Percentiles rank a stretch among this genome's conserved stretches.
phyloP scores from a whole-genome alignment of 2,888 invertebrate species.

The Hydraecia micacea region DNA sequence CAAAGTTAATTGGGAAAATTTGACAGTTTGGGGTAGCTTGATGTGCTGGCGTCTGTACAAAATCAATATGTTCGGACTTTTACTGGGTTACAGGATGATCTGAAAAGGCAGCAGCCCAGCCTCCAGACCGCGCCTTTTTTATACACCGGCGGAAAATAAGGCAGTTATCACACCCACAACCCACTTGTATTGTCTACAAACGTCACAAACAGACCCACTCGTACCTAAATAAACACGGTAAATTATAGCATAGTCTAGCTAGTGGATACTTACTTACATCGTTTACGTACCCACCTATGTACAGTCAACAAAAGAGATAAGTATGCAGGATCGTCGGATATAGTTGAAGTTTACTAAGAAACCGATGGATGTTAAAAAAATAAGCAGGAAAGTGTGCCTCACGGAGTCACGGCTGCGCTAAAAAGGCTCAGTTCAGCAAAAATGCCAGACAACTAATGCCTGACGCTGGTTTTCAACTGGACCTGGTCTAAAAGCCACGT shows the following conservation, averaged over 20 bases:
- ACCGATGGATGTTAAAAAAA: no score
- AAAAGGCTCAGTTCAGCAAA: no score
- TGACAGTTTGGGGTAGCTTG: no score
- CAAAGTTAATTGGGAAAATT: no score
- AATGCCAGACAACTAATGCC: no score
- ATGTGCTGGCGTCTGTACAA: no score
- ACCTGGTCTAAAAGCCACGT: conserved; percentile 23
- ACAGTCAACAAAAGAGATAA: no score
- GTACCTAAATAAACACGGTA: neutral
- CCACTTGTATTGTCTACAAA: neutral
- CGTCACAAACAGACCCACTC: neutral
- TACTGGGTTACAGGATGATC: neutral
- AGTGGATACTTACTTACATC: neutral
- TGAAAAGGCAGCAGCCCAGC: neutral
- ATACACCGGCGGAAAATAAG: neutral
- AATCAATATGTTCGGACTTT: neutral
- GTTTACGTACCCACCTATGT: neutral
- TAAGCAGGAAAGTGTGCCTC: no score
- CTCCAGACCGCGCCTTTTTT: conserved; percentile 5
- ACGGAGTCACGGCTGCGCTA: no score
- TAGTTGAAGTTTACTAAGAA: no score
- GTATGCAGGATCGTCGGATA: no score
- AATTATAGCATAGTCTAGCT: neutral
- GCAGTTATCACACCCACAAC: neutral
- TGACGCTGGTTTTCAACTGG: no score